Conservation (phyloP, 2,888 invertebrate species). For the Chrysopilus asiliformis region DNA sequence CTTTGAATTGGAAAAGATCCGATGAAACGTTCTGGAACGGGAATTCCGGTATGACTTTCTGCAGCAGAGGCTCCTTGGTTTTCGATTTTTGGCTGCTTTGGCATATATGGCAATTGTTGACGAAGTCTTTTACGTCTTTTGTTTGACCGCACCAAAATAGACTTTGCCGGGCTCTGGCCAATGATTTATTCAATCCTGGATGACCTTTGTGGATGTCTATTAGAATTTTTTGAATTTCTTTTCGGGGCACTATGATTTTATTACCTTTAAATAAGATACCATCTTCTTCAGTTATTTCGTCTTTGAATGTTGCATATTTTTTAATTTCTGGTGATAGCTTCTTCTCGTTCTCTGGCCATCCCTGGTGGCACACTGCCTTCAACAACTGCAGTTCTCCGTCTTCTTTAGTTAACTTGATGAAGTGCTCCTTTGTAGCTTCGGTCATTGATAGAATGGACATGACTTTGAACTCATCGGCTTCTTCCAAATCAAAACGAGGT, state of each 20-base stretch:
- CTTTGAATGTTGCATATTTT: background rate
- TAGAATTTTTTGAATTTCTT: background rate
- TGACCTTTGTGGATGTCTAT: background rate
- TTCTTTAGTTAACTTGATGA: background rate
- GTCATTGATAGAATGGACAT: background rate
- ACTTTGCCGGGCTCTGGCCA: background rate
- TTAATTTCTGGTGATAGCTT: background rate
- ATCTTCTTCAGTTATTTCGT: background rate
- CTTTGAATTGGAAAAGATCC: constrained; percentile 4
- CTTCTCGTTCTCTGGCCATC: background rate
- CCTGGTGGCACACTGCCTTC: background rate
- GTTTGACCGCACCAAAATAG: background rate
- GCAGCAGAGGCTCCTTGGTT: background rate
- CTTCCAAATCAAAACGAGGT: too few relatives aligned
- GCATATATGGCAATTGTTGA: background rate
- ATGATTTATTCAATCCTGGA: background rate
- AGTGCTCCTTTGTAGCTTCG: background rate
- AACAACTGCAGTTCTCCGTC: background rate
- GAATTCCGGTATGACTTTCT: background rate
- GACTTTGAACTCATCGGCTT: background rate
- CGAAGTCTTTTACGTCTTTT: constrained; percentile 1
- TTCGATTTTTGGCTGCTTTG: background rate
- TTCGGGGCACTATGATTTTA: background rate
- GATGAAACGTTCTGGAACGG: constrained; percentile 5
- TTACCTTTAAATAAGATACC: background rate